Evolutionary conservation across 2,113 vertebrate genomes (phyloP), one percentile per base, ranked within the genome.

Genomic region (Isurus oxyrinchus): DNA sequence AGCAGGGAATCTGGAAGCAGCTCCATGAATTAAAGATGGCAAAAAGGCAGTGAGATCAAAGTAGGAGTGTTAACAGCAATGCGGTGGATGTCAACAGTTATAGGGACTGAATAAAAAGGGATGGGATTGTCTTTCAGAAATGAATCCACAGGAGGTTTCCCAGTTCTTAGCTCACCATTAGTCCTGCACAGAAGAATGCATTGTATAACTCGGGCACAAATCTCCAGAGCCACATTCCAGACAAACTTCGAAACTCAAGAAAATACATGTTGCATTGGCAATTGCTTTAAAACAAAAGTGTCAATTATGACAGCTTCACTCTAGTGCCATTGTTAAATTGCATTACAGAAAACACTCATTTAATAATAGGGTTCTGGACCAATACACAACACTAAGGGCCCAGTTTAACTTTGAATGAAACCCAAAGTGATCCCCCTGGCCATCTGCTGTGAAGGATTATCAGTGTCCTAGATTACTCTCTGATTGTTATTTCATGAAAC

Each of bases 201-300:
- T 63, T 63, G 90, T 94, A 23, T 19, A 53, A 23, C 25, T 19
- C 25, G 27, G 16, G 21, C 40, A 27, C 25, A 27, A 69, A 5
- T 49, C 63, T 95, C 67, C 94, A 53, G 67, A 95, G 19, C 5
- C 31, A 3, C 94, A 72, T 53, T 53, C 35, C 97, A 96, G 97
- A 97, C 97, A 97, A 98, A 98, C 97, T 98, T 98, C 96, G 97
- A 97, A 97, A 98, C 97, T 97, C 97, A 97, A 98, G 59, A 98
- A 98, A 99, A 98, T 98, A 98, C 97, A 98, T 98, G 98, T 98
- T 97, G 97, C 96, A 96, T 97, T 97, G 98, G 98, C 98, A 98
- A 98, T 98, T 98, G 98, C 98, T 98, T 97, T 96, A 96, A 97
- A 97, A 98, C 97, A 97, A 96, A 94, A 97, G 97, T 98, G 98